Conservation (phyloP, 2,113 vertebrate species). For the Aptenodytes forsteri region DNA sequence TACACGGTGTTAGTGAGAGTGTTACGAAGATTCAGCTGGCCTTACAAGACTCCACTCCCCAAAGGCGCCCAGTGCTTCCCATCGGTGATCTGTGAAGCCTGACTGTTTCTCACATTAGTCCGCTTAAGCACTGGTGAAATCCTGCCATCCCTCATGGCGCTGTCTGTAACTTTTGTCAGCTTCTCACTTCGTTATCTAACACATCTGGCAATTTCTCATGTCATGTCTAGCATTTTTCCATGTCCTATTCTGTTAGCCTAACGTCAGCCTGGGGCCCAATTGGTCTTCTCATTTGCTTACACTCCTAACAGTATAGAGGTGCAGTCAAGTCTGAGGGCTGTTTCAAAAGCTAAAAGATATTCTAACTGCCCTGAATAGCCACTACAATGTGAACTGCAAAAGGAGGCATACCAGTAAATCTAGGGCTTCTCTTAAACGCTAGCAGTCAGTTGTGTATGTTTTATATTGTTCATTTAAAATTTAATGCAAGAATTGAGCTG, state of each 20-base stretch:
- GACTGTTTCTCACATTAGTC: neutral
- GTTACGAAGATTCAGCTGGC: neutral
- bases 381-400: neutral
- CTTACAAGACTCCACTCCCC: neutral
- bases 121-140: rapidly evolving
- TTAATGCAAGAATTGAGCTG: neutral
- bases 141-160: neutral
- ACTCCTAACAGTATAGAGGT: neutral
- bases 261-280: neutral
- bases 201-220: neutral
- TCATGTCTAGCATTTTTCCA: neutral
- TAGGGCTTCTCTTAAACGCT: neutral
- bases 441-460: neutral
- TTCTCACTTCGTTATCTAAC: neutral
- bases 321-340: neutral
- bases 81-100: rapidly evolving
- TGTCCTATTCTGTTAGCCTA: neutral
- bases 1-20: neutral
- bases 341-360: neutral
- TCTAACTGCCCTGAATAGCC: neutral
- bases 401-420: neutral
- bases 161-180: neutral
- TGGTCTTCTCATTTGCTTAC: neutral
- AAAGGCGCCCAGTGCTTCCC: neutral
- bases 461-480: neutral